Evolutionary conservation across 2,888 invertebrate genomes (phyloP), one percentile per base, ranked within the genome.

Genomic region (Synergus laeviventris): DNA sequence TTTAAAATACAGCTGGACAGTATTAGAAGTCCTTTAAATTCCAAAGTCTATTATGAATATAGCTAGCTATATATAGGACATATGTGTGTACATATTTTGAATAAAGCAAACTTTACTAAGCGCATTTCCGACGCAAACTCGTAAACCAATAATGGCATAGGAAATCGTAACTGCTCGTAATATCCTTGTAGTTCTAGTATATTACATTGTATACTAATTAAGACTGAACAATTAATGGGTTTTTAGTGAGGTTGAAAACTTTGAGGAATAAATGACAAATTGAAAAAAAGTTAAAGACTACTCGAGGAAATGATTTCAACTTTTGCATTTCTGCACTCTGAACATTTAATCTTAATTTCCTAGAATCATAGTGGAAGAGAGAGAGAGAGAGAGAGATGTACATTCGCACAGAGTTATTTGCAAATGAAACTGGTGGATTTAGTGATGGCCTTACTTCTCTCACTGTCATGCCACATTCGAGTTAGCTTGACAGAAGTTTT

Each of bases 401-500:
- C 2, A 16, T 16, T 45, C 31, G 24, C 24, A 45, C 14, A 24
- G 45, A 42, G 45, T 66, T 66, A 70, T 31, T 49, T 49, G 66
- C 45, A 70, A 49, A 70, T 70, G 66, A 49, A 70, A 49, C 66
- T 49, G 16, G 9, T 45, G 49, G 2, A 45, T 66, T 66, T 70
- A 49, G n/a, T 42, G n/a, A 49, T 49, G 24, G 49, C 66, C 66
- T 31, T 45, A 45, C 0, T 42, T 66, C 45, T 45, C 14, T n/a
- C 16, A 42, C 66, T 70, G 31, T 49, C 66, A 70, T 31, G 24
- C n/a, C 3, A 24, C 66, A 31, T 31, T 16, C 24, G 66, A 66
- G 31, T 21, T 12, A 42, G 24, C 31, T 45, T 70, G 49, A 49
- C 49, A 70, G 66, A 8, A 9, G n/a, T 9, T 70, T 70, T 31